A percentile compares a stretch with the other conserved stretches of the same genome.
Evolutionary conservation across 2,888 invertebrate genomes (phyloP).

Genomic region (Drosophila colorata): DNA sequence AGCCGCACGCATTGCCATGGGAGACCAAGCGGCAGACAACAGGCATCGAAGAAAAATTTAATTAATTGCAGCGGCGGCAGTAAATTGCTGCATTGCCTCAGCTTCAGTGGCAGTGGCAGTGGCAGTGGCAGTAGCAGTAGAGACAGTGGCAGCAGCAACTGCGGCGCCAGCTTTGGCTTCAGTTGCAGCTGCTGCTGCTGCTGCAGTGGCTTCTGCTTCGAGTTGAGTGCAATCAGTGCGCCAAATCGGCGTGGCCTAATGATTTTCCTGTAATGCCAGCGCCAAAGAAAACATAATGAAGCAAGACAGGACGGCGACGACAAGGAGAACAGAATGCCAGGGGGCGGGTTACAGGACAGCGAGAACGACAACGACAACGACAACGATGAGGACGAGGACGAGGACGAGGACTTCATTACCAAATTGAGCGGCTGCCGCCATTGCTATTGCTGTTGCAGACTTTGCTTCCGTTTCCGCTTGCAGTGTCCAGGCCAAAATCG

Average conservation of each 20-base stretch:
- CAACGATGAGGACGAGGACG: conserved; percentile 33
- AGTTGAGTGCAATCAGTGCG: conserved; percentile 72
- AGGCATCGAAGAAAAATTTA: conserved; percentile 66
- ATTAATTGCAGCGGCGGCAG: conserved; percentile 69
- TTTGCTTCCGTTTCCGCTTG: conserved; percentile 76
- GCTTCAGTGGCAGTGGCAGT: conserved; percentile 20
- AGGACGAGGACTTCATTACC: conserved; percentile 75
- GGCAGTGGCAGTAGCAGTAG: conserved; percentile 13
- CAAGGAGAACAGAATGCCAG: not conserved
- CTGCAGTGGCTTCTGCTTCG: conserved; percentile 10
- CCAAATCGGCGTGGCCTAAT: conserved; percentile 79
- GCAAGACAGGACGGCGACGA: conserved; percentile 41
- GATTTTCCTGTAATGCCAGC: conserved; percentile 78
- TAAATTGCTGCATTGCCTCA: conserved; percentile 29
- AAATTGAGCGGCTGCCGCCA: conserved; percentile 77
- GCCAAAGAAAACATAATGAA: conserved; percentile 76
- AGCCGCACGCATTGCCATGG: conserved; percentile 56
- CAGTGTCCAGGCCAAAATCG: conserved; percentile 57
- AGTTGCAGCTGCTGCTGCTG: conserved; percentile 8
- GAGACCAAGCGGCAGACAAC: conserved; percentile 14
- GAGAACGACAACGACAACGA: conserved; percentile 45
- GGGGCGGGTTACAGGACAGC: not conserved
- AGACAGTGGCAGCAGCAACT: conserved; percentile 1
- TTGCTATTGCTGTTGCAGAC: conserved; percentile 63
- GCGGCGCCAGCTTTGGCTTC: not conserved